Conservation (phyloP, 2,888 invertebrate species). For the Lepetodrilus schrolli region DNA sequence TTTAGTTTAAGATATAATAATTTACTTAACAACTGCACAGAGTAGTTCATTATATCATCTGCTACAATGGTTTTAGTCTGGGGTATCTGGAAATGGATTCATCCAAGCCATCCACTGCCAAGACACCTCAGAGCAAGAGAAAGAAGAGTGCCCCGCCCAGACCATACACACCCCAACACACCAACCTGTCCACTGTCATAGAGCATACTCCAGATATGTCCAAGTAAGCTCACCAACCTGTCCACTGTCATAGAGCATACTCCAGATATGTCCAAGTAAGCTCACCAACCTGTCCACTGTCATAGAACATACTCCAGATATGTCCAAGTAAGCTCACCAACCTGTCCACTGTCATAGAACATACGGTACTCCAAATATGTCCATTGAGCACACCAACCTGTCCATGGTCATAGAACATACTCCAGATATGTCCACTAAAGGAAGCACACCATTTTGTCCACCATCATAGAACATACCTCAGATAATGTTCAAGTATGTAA, state of each 20-base stretch:
- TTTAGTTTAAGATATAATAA: too few species aligned
- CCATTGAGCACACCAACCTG: constrained; percentile 65
- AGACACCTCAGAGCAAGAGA: constrained; percentile 34
- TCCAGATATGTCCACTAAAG: constrained; percentile 58
- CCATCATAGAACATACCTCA: too few species aligned
- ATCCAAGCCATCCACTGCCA: constrained; percentile 36
- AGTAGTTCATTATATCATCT: too few species aligned
- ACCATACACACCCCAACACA: constrained; percentile 71
- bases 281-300: too few species aligned
- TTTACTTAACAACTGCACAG: too few species aligned
- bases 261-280: too few species aligned
- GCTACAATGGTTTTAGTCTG: too few species aligned
- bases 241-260: too few species aligned
- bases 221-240: background rate
- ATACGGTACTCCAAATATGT: constrained; percentile 71
- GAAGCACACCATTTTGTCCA: background rate
- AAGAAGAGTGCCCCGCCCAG: constrained; percentile 56
- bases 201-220: constrained; percentile 56
- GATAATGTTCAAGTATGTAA: too few species aligned
- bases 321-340: too few species aligned
- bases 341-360: constrained; percentile 53
- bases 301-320: too few species aligned
- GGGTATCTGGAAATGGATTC: constrained; percentile 7
- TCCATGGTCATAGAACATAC: constrained; percentile 34
- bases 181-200: constrained; percentile 48